Base-by-base conservation (phyloP, 1,140 invertebrate genomes). In the Brachionus paranguensis region DNA sequence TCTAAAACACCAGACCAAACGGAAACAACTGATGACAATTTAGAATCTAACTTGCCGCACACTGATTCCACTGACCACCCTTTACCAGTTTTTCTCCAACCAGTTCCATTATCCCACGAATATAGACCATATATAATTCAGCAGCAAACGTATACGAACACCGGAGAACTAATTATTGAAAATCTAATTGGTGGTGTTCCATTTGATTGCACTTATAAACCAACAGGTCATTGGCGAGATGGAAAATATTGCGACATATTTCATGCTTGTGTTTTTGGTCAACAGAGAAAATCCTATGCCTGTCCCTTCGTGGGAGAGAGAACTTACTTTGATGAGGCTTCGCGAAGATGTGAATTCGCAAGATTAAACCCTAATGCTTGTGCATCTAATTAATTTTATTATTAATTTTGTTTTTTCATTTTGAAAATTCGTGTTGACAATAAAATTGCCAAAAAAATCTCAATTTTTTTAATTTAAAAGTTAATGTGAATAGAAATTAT, bases 261-360 rank as follows among this genome's bases (percentile, higher is more conserved):
- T 72, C 79, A 83, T 72, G 79, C 79, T 2, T 83, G 79, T 83
- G 29, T 83, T 43, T 47, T 37, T 72, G 79, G 79, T 50, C 20
- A 27, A 43, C 55, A 83, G 29, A 17, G 47, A 24, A 65, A 64
- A 33, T 33, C 60, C 3, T 83, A 68, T 70, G 60, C 53, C 3
- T 83, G 79, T 20, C 27, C 43, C 3, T 50, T 53, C 27, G 29
- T 83, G 7, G 79, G 79, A 3, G 79, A 83, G 45, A 27, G 79
- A 45, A 33, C 47, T 50, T 83, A 83, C 50, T 83, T 83, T 70
- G 79, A 83, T 72, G 79, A 83, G 10, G 60, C 24, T 11, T n/a
- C 55, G 24, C 55, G 27, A 14, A 29, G n/a, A 47, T 78, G 74
- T 55, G 74, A 78, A 29, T 78, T 78, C 24, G 43, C 33, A 14